A percentile compares a stretch with the other conserved stretches of the same genome.
These are phyloP conservation scores for Elaphurus davidianus DNA, from an alignment of 2,113 vertebrate species.

Conservation along the genomic window DNA sequence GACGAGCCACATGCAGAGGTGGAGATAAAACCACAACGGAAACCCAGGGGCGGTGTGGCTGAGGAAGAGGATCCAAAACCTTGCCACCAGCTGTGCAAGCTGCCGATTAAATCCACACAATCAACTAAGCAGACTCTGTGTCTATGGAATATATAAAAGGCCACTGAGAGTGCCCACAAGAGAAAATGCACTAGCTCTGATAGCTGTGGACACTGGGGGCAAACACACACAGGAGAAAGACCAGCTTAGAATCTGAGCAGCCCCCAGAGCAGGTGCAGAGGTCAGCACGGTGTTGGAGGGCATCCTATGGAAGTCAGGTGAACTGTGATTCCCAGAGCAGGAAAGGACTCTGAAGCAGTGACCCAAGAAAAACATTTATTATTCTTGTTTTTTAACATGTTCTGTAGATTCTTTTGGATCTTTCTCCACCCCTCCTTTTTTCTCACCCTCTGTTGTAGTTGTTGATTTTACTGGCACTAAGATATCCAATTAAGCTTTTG, in stretches of 20 bases:
- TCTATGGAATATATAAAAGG: not conserved
- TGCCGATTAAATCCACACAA: not conserved
- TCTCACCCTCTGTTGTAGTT: not conserved
- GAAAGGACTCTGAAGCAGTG: not conserved
- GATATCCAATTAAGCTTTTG: not conserved
- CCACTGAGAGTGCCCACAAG: not conserved
- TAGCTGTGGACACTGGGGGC: not conserved
- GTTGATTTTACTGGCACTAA: not conserved
- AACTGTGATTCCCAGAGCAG: not conserved
- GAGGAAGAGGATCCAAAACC: not conserved
- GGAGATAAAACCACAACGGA: not conserved
- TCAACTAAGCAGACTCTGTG: not conserved
- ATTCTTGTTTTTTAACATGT: not conserved
- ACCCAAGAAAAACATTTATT: not conserved
- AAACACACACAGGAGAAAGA: not conserved
- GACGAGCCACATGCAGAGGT: not conserved
- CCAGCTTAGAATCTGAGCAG: not conserved
- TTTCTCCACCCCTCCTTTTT: not conserved
- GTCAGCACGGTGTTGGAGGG: not conserved
- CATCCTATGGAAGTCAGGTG: not conserved
- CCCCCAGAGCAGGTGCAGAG: not conserved
- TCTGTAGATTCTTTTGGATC: not conserved
- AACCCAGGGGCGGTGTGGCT: not conserved
- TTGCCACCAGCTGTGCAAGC: not conserved
- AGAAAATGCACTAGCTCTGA: not conserved